Conservation (phyloP, 2,113 vertebrate genomes). For the Lethenteron camtschaticum region DNA sequence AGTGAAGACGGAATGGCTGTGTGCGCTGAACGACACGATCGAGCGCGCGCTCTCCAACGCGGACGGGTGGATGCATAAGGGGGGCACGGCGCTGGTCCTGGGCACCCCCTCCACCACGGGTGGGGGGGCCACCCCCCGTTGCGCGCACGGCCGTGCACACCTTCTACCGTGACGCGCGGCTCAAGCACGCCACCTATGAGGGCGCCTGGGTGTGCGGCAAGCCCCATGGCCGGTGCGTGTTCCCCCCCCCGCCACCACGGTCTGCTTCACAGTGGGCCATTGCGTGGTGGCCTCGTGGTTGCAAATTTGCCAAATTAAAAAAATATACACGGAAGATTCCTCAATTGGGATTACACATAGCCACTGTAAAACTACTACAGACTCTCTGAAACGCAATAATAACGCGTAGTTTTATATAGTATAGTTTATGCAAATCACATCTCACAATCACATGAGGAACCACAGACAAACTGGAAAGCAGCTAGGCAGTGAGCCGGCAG, state of each 20-base stretch:
- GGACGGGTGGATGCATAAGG: too few species aligned
- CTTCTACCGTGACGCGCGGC: slow-evolving; percentile 72
- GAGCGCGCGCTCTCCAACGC: slow-evolving; percentile 46
- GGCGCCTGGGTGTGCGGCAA: slow-evolving; percentile 71
- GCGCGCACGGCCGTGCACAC: slow-evolving; percentile 70
- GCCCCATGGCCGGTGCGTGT: slow-evolving; percentile 58
- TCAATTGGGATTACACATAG: too few species aligned
- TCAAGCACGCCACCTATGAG: slow-evolving; percentile 64
- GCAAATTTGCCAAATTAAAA: not conserved
- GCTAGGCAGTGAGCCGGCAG: too few species aligned
- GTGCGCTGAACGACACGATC: slow-evolving; percentile 74
- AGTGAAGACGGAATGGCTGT: slow-evolving; percentile 65
- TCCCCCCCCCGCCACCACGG: not conserved
- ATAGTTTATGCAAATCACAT: not conserved
- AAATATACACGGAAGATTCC: not conserved
- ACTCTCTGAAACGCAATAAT: not conserved
- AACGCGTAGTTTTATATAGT: not conserved
- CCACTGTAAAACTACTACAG: too few species aligned
- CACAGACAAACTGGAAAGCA: too few species aligned
- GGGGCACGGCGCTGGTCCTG: too few species aligned
- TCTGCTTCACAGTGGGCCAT: not conserved
- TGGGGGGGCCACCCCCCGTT: too few species aligned
- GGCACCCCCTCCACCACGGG: too few species aligned
- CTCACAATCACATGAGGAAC: too few species aligned
- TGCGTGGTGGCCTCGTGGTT: not conserved